Evolutionary conservation across 2,113 vertebrate species (phyloP).

Genomic region (Neotoma lepida): DNA sequence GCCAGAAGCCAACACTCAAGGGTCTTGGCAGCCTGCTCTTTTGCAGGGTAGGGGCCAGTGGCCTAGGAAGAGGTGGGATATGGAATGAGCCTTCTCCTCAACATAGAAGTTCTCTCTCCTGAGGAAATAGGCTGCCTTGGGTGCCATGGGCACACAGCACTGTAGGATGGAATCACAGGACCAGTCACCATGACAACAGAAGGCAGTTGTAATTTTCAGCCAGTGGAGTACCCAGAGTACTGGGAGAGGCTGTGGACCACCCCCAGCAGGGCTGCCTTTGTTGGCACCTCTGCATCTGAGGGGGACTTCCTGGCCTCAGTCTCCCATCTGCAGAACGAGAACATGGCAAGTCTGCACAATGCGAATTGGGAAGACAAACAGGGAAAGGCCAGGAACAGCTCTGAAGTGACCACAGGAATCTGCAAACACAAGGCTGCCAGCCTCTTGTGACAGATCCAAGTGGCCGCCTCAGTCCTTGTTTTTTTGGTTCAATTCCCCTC

Average conservation of each 20-base stretch:
- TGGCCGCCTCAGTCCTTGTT: background rate
- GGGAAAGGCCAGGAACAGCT: background rate
- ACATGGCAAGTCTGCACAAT: background rate
- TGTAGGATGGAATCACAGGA: background rate
- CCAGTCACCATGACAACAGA: conserved; percentile 56
- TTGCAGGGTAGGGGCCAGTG: background rate
- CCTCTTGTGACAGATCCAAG: background rate
- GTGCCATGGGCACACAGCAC: background rate
- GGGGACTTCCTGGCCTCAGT: background rate
- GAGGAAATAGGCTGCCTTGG: background rate
- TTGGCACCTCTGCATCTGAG: background rate
- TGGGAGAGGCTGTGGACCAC: background rate
- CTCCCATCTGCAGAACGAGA: background rate
- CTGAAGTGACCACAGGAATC: background rate
- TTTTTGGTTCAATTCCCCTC: background rate
- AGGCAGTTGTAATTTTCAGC: conserved; percentile 54
- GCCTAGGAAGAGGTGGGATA: background rate
- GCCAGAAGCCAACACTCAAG: background rate
- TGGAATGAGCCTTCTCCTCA: too few species aligned
- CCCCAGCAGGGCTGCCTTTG: background rate
- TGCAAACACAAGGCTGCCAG: background rate
- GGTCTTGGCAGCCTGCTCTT: background rate
- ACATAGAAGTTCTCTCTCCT: background rate
- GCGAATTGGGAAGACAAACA: too few species aligned
- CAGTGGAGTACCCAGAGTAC: background rate